Evolutionary conservation across 2,113 vertebrate genomes (phyloP).

Genomic region (Heliornis fulica): DNA sequence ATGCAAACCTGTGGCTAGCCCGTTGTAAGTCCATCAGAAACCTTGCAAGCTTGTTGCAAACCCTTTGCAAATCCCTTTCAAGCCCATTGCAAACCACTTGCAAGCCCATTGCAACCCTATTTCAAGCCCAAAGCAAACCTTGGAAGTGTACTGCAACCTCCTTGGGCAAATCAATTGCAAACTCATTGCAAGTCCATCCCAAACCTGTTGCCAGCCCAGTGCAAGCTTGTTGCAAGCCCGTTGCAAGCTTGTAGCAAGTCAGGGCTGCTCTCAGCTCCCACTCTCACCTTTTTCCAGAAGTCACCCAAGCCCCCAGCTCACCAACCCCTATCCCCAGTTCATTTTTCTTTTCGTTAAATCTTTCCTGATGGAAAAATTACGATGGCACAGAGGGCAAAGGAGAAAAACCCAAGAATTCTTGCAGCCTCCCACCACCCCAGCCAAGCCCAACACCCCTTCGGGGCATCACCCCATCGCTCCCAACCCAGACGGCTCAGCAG

Average conservation of each 20-base stretch:
- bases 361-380: rapidly evolving
- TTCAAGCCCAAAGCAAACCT: background rate
- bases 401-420: rapidly evolving
- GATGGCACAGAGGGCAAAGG: rapidly evolving
- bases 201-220: background rate
- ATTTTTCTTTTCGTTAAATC: background rate
- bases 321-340: rapidly evolving
- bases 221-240: background rate
- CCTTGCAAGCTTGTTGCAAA: background rate
- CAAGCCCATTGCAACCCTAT: rapidly evolving
- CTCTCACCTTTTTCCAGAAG: rapidly evolving
- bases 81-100: rapidly evolving
- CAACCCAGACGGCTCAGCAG: background rate
- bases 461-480: background rate
- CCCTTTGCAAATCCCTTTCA: rapidly evolving
- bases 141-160: too few relatives aligned
- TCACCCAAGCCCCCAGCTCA: too few relatives aligned
- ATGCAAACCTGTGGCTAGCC: too few relatives aligned
- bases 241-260: rapidly evolving
- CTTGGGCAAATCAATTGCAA: background rate
- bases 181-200: rapidly evolving
- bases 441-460: rapidly evolving
- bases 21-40: rapidly evolving
- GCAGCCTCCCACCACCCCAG: too few relatives aligned
- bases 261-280: background rate